These are phyloP conservation scores for Dicerorhinus sumatrensis DNA, from an alignment of 2,113 vertebrate genomes.

Conservation along the genomic window DNA sequence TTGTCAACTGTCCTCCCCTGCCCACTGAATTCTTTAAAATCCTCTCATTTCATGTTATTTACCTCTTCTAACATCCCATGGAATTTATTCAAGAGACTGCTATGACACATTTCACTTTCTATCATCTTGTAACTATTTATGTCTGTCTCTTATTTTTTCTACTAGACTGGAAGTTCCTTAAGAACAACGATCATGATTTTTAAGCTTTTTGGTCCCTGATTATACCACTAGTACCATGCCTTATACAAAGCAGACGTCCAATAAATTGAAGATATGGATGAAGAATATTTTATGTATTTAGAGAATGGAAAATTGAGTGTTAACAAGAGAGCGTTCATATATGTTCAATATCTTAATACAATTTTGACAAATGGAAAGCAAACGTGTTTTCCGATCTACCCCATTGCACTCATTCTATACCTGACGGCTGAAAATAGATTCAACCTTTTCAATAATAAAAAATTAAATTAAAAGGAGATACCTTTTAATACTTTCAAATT, in stretches of 20 bases:
- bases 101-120: neutral
- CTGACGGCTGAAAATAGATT: neutral
- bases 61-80: neutral
- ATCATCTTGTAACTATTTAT: neutral
- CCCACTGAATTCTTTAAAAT: neutral
- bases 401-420: neutral
- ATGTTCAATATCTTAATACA: neutral
- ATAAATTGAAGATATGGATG: neutral
- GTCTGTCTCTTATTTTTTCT: neutral
- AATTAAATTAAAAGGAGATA: neutral
- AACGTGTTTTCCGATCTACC: neutral
- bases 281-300: constrained; percentile 18
- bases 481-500: neutral
- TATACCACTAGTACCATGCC: neutral
- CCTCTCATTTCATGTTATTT: neutral
- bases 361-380: neutral
- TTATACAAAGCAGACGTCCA: neutral
- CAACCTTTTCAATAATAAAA: neutral
- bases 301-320: neutral
- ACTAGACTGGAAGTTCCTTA: neutral
- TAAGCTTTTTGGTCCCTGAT: neutral
- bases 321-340: neutral
- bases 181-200: neutral
- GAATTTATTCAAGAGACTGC: neutral
- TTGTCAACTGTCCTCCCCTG: neutral